Conservation (phyloP, 2,113 vertebrate genomes). For the Phalacrocorax carbo region DNA sequence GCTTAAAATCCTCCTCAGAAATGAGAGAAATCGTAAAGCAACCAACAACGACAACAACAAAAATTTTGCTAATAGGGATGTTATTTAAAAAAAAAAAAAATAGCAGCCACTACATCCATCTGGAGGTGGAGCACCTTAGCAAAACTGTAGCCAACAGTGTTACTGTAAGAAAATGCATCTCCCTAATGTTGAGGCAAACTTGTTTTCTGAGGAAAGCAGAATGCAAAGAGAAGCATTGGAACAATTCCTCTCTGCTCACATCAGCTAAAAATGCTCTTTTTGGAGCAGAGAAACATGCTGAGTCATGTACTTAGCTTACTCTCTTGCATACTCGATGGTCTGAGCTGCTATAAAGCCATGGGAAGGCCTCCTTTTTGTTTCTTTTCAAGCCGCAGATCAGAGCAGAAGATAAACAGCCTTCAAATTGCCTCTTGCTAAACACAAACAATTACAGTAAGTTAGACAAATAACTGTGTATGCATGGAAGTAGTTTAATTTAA, state of each 20-base stretch:
- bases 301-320: not conserved
- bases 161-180: not conserved
- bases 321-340: not conserved
- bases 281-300: not conserved
- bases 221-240: not conserved
- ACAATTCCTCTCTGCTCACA: not conserved
- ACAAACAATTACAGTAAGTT: not conserved
- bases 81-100: not conserved
- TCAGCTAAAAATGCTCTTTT: not conserved
- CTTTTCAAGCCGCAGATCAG: not conserved
- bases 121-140: not conserved
- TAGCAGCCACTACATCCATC: not conserved
- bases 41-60: not conserved
- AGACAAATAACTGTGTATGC: not conserved
- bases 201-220: not conserved
- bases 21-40: not conserved
- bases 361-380: not conserved
- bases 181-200: not conserved
- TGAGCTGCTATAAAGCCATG: not conserved
- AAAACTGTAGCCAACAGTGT: not conserved
- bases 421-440: not conserved
- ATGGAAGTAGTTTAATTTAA: not conserved
- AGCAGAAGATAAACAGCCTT: constrained; percentile 10
- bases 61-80: fast-evolving
- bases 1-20: not conserved